Evolutionary conservation across 2,797 vertebrate genomes (phyloP).

Genomic region (Protosalanx chinensis): DNA sequence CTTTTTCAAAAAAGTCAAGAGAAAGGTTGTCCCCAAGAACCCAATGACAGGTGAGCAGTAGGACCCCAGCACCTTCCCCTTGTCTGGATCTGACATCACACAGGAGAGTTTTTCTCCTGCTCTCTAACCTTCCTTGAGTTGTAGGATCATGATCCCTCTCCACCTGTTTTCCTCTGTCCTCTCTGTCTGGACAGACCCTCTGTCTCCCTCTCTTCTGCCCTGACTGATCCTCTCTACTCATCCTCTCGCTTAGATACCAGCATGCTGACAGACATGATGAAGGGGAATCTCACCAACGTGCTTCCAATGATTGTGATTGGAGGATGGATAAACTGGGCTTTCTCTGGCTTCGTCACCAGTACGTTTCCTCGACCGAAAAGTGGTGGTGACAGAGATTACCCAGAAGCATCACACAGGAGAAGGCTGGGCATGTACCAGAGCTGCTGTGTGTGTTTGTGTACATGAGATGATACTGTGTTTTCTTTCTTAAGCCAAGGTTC

Average conservation of each 20-base stretch:
- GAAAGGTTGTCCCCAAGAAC: constrained; percentile 80
- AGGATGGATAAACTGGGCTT: constrained; percentile 88
- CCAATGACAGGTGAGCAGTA: constrained; percentile 76
- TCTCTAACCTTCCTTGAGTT: background rate
- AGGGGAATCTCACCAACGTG: constrained; percentile 82
- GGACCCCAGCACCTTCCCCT: background rate
- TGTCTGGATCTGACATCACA: background rate
- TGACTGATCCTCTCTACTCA: background rate
- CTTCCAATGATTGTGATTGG: constrained; percentile 85
- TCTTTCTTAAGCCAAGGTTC: constrained; percentile 77
- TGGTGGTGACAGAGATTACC: background rate
- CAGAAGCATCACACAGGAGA: background rate
- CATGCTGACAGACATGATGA: constrained; percentile 88
- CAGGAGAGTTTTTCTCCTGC: background rate
- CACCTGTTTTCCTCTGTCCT: background rate
- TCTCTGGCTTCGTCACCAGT: constrained; percentile 86
- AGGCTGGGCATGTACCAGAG: background rate
- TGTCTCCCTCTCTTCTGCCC: too few species aligned
- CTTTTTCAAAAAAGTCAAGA: constrained; percentile 82
- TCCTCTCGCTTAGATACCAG: constrained; percentile 69
- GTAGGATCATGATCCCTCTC: too few species aligned
- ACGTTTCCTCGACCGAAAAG: constrained; percentile 42
- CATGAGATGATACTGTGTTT: background rate
- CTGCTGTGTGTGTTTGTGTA: background rate
- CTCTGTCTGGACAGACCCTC: background rate